phyloP scores from a whole-genome alignment of 53 echinoderm and acorn worm species.

The Echinometra lucunter region DNA sequence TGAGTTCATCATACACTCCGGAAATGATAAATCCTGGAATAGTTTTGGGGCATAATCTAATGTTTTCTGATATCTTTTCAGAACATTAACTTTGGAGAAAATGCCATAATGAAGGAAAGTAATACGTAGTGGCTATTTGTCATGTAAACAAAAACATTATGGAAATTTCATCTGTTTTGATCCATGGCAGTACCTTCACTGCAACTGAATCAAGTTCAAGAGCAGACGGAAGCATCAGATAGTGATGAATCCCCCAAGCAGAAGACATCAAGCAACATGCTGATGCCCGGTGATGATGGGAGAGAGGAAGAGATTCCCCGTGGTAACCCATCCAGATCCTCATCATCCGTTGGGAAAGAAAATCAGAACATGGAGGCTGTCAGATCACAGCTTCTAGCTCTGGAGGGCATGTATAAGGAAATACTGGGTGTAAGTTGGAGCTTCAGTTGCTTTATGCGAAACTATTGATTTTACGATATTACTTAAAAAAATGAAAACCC shows the following conservation, averaged over 20 bases:
- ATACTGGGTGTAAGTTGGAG: constrained; percentile 74
- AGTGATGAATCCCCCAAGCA: constrained; percentile 67
- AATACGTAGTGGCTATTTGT: too few species aligned
- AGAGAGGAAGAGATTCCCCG: constrained; percentile 30
- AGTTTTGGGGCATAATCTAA: too few species aligned
- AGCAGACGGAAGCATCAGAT: constrained; percentile 83
- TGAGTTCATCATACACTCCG: too few species aligned
- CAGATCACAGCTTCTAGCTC: constrained; percentile 81
- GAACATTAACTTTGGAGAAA: too few species aligned
- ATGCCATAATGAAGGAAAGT: too few species aligned
- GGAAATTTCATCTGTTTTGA: background rate
- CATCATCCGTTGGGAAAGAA: constrained; percentile 64
- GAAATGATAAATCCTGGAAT: too few species aligned
- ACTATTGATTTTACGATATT: background rate
- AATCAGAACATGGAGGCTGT: constrained; percentile 82
- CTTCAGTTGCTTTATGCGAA: background rate
- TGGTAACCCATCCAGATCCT: background rate
- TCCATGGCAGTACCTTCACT: constrained; percentile 70
- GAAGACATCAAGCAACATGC: background rate
- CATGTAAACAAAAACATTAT: background rate
- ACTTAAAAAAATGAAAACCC: background rate
- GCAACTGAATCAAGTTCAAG: constrained; percentile 75
- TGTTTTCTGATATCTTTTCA: too few species aligned
- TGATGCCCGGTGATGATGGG: constrained; percentile 5
- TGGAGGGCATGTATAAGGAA: constrained; percentile 95